These are phyloP conservation scores for Achroia grisella DNA, from an alignment of 1,140 invertebrate species.

Conservation along the genomic window DNA sequence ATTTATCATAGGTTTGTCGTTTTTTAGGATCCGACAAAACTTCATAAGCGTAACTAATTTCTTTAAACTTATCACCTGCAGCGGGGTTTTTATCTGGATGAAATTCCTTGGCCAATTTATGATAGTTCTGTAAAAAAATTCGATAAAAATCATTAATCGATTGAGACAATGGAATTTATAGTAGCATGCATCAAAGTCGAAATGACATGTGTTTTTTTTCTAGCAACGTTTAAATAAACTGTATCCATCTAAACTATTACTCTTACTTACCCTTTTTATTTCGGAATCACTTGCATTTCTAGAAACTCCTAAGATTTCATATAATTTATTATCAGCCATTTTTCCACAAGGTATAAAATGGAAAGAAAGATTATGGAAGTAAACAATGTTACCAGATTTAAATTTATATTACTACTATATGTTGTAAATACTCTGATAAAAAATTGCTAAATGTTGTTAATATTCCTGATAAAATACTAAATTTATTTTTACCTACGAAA, in stretches of 20 bases:
- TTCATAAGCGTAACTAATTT: conserved; percentile 92
- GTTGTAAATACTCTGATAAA: no score
- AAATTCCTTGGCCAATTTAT: conserved; percentile 89
- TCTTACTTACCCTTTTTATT: conserved; percentile 89
- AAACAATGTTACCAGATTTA: no score
- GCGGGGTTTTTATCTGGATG: conserved; percentile 92
- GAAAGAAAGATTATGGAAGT: conserved; percentile 32
- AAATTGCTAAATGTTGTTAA: no score
- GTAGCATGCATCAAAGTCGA: conserved; percentile 11
- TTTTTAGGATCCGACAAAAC: conserved; percentile 84
- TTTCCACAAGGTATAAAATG: conserved; percentile 36
- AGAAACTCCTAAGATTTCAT: conserved; percentile 86
- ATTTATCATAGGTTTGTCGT: conserved; percentile 82
- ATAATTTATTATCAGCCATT: conserved; percentile 86
- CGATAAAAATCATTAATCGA: conserved; percentile 18
- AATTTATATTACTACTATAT: no score
- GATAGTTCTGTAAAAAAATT: conserved; percentile 80
- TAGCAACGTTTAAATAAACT: conserved; percentile 2
- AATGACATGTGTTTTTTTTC: conserved; percentile 6
- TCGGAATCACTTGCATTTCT: conserved; percentile 84
- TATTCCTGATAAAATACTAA: no score
- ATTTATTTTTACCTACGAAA: no score
- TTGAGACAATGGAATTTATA: conserved; percentile 7
- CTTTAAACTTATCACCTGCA: conserved; percentile 90
- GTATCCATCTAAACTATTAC: not conserved